Base-by-base conservation (phyloP, 2,113 vertebrate genomes). In the Uria lomvia region DNA sequence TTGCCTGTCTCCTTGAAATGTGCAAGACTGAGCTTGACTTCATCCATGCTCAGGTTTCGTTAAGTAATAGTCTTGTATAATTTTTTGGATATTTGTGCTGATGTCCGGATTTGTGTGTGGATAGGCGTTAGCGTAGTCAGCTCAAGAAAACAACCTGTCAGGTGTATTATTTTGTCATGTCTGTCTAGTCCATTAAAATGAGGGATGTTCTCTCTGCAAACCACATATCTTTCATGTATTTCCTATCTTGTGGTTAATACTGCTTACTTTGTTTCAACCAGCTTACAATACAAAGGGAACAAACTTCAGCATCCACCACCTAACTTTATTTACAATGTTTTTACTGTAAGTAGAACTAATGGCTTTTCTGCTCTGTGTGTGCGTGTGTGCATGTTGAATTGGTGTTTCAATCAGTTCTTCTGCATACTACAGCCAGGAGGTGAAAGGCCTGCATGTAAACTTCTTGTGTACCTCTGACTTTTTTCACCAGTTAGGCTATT, bases 201-300 rank as follows among this genome's bases (percentile, higher is more conserved):
- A 73, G 58, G 42, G 43, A 62, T 53, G 11, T 50, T 85, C 32
- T 87, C 26, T 76, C 32, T 77, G 53, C 60, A 86, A 56, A 62
- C 89, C 66, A 84, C 36, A 0, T n/a, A 0, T n/a, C 32, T 85
- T 88, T 45, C 47, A 34, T 11, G 0, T 52, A 20, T 43, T 89
- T 77, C 60, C 55, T 85, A 3, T 45, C 38, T 78, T 24, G 7
- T 79, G 53, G 79, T 95, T 97, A 97, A 96, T 86, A 14, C 71
- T 65, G 55, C 92, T 88, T 87, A 42, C 93, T 96, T 94, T 95
- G 87, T 97, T 96, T 91, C 73, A 96, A 94, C 72, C 71, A 95
- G 96, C 85, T 88, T 85, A 86, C 91, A 91, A 19, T 93, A 72
- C 50, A 96, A 96, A 91, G 88, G 66, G 70, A 94, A 66, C 55